Conservation (phyloP, 2,113 vertebrate genomes). For the Aspiorhynchus laticeps region DNA sequence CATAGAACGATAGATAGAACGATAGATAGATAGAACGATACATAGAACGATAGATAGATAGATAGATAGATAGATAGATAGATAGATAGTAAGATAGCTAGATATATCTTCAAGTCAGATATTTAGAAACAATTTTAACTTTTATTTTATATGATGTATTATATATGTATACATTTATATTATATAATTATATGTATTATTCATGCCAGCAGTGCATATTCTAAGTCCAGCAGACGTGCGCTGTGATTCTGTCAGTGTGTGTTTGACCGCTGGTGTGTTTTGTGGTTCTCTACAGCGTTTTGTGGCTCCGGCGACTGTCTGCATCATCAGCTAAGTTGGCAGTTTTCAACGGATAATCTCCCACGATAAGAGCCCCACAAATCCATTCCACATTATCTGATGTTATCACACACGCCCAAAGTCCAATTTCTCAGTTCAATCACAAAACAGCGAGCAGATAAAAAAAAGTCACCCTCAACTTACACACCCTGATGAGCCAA, state of each 20-base stretch:
- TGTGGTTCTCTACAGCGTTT: background rate
- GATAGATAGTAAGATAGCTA: no score
- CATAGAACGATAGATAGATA: no score
- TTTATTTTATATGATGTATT: no score
- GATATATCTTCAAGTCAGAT: no score
- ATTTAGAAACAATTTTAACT: no score
- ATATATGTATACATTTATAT: no score
- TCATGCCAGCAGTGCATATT: background rate
- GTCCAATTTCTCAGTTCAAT: constrained; percentile 59
- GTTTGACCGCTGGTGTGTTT: background rate
- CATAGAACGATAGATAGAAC: no score
- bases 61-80: no score
- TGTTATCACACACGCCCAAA: constrained; percentile 59
- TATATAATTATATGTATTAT: background rate
- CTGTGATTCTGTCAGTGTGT: background rate
- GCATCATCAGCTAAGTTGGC: constrained; percentile 40
- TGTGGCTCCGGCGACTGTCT: background rate
- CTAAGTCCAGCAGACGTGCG: no score
- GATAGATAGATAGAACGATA: no score
- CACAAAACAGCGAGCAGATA: constrained; percentile 54
- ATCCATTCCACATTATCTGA: constrained; percentile 55
- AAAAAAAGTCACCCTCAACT: constrained; percentile 62
- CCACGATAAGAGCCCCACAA: constrained; percentile 42
- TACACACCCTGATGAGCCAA: background rate
- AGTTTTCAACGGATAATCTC: constrained; percentile 42